phyloP scores from a whole-genome alignment of 2,113 vertebrate genomes.

The Trichechus manatus region DNA sequence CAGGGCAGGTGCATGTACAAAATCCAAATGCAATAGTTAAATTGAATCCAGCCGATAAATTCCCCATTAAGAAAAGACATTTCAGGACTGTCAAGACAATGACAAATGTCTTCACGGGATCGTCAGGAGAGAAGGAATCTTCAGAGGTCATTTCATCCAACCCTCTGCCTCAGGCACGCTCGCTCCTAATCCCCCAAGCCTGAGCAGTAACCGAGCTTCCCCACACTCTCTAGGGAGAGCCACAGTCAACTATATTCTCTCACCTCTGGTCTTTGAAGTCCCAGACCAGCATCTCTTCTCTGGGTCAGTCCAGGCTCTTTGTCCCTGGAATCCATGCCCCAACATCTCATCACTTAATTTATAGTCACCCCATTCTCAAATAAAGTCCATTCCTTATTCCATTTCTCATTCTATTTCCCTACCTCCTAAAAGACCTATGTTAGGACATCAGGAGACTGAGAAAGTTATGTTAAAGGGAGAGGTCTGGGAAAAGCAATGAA shows the following conservation, averaged over 20 bases:
- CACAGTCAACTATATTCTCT: background rate
- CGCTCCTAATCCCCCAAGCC: slow-evolving; percentile 53
- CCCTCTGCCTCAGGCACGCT: slow-evolving; percentile 65
- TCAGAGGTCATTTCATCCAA: slow-evolving; percentile 74
- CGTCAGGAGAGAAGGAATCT: slow-evolving; percentile 61
- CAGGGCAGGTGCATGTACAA: slow-evolving; percentile 80
- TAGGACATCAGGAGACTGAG: background rate
- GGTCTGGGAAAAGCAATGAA: background rate
- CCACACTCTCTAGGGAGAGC: background rate
- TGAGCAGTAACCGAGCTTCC: slow-evolving; percentile 12
- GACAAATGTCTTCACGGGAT: slow-evolving; percentile 72
- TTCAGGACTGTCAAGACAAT: slow-evolving; percentile 77
- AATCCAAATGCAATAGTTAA: slow-evolving; percentile 84
- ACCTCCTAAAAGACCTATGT: background rate
- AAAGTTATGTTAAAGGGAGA: no score
- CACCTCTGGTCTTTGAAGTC: background rate
- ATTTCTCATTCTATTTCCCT: background rate
- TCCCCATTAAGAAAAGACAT: slow-evolving; percentile 82
- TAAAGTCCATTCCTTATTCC: background rate
- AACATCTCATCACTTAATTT: background rate
- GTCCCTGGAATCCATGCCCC: background rate
- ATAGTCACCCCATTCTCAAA: background rate
- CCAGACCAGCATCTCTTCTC: background rate
- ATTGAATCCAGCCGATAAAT: slow-evolving; percentile 82
- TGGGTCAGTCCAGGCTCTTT: background rate